phyloP scores from a whole-genome alignment of 2,888 invertebrate species.

The Epinotia brunnichana region DNA sequence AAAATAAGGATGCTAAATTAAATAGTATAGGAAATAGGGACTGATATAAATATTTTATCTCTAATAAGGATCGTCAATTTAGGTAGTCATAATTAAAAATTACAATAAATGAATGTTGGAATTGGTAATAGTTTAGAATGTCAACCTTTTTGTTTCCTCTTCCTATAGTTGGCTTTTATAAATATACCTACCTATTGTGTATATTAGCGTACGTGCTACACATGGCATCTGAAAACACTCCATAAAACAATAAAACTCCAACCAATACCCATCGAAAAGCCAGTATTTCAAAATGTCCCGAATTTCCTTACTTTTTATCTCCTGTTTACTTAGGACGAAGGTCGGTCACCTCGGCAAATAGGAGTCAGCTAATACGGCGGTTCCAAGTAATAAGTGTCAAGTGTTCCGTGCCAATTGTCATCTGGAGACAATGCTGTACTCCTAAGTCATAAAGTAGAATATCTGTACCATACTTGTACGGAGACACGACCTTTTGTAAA shows the following conservation, averaged over 20 bases:
- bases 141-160: background rate
- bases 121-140: too few species aligned
- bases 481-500: background rate
- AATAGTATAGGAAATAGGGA: too few species aligned
- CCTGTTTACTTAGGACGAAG: constrained; percentile 41
- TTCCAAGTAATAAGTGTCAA: constrained; percentile 41
- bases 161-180: too few species aligned
- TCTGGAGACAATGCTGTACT: constrained; percentile 13
- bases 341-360: constrained; percentile 38
- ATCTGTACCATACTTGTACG: background rate
- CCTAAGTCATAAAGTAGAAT: background rate
- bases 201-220: too few species aligned
- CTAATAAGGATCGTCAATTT: too few species aligned
- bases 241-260: constrained; percentile 25
- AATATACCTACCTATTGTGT: too few species aligned
- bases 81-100: too few species aligned
- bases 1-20: too few species aligned
- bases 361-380: constrained; percentile 36
- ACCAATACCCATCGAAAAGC: constrained; percentile 26
- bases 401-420: constrained; percentile 24
- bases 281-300: constrained; percentile 27
- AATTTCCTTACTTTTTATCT: constrained; percentile 34
- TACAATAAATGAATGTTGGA: too few species aligned
- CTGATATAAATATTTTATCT: too few species aligned
- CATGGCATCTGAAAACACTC: constrained; percentile 4